A percentile compares a stretch with the other conserved stretches of the same genome.
Evolutionary conservation across 2,797 vertebrate species (phyloP).

Genomic region (Siniperca obscura): DNA sequence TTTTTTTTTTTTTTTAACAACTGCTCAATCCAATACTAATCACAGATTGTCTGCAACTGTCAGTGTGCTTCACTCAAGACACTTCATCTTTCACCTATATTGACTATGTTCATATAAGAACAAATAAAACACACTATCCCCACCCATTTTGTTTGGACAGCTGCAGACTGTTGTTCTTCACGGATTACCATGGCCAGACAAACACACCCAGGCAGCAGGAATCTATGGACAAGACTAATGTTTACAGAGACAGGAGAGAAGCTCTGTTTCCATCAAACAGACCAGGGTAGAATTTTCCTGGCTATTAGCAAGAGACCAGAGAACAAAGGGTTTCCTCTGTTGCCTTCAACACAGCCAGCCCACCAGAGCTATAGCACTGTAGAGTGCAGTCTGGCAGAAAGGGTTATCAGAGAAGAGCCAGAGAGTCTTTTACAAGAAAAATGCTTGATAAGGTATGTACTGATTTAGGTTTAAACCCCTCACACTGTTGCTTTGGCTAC

Average conservation of each 20-base stretch:
- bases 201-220: conserved; percentile 62
- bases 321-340: conserved; percentile 82
- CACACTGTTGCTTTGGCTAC: conserved; percentile 2
- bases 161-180: conserved; percentile 69
- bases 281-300: conserved; percentile 71
- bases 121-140: conserved; percentile 39
- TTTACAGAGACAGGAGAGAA: conserved; percentile 77
- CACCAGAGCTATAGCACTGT: conserved; percentile 48
- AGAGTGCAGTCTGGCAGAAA: conserved; percentile 38
- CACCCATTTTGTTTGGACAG: conserved; percentile 70
- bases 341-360: conserved; percentile 51
- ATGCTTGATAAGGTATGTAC: conserved; percentile 14
- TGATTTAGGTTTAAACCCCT: conserved; percentile 9
- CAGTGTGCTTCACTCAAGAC: neutral
- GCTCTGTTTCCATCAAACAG: conserved; percentile 69
- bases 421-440: conserved; percentile 40
- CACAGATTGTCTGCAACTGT: neutral
- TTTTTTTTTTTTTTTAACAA: neutral
- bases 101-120: conserved; percentile 25
- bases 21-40: neutral
- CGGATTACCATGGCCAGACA: conserved; percentile 54
- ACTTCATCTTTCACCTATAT: conserved; percentile 37
- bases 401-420: conserved; percentile 53
- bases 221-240: conserved; percentile 69
- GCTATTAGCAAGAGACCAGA: conserved; percentile 73